phyloP scores from a whole-genome alignment of 53 echinoderm and acorn worm species.

The Echinarachnius parma region DNA sequence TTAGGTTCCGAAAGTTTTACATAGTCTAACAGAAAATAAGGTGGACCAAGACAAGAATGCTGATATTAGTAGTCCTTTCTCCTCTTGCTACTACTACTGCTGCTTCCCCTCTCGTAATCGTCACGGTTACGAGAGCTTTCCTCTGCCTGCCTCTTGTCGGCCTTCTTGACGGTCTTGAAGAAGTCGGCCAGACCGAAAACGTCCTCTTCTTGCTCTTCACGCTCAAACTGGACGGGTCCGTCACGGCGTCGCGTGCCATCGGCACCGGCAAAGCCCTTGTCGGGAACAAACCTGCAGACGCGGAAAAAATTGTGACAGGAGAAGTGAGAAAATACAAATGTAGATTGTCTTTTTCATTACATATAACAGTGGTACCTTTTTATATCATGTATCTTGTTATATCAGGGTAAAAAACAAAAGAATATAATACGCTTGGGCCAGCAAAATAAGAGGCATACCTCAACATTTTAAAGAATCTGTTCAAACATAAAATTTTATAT shows the following conservation, averaged over 20 bases:
- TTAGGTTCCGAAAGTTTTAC: too few relatives aligned
- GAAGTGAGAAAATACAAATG: too few relatives aligned
- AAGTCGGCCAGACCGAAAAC: conserved; percentile 95
- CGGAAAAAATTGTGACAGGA: too few relatives aligned
- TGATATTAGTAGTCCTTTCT: conserved; percentile 81
- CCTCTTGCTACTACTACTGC: conserved; percentile 88
- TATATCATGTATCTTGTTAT: too few relatives aligned
- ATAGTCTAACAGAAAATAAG: too few relatives aligned
- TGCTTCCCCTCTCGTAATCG: conserved; percentile 88
- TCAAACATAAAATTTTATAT: too few relatives aligned
- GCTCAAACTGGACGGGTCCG: conserved; percentile 97
- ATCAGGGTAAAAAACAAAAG: too few relatives aligned
- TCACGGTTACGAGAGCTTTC: conserved; percentile 74
- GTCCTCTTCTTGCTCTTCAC: conserved; percentile 93
- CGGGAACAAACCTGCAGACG: conserved; percentile 99
- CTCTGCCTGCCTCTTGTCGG: conserved; percentile 87
- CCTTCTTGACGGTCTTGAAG: conserved; percentile 96
- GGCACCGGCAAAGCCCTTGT: conserved; percentile 94
- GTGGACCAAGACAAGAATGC: too few relatives aligned
- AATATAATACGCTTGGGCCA: neutral
- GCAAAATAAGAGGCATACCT: neutral
- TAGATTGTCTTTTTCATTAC: too few relatives aligned
- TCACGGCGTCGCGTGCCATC: conserved; percentile 83
- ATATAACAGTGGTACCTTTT: too few relatives aligned
- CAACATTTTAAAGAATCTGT: neutral